A percentile compares a stretch with the other conserved stretches of the same genome.
Evolutionary conservation across 1,140 invertebrate genomes (phyloP).

Genomic region (fruit fly (Drosophila melanogaster)): DNA sequence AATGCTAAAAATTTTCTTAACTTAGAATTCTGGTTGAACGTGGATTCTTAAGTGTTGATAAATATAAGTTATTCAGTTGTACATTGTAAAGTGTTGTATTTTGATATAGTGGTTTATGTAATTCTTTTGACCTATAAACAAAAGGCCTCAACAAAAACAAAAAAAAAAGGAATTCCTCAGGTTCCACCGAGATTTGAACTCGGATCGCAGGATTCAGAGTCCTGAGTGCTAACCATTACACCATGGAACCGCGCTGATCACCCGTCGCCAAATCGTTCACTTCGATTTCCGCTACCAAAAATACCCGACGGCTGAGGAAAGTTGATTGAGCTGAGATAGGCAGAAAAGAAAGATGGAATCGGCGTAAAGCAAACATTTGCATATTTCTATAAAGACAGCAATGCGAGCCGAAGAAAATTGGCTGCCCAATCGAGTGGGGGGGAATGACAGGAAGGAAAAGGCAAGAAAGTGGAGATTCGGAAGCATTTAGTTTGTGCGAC

Average conservation of each 20-base stretch:
- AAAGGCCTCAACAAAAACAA: too few species aligned
- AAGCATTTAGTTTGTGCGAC: constrained; percentile 72
- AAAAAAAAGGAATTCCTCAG: constrained; percentile 68
- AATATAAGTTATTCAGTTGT: too few species aligned
- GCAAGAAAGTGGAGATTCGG: constrained; percentile 34
- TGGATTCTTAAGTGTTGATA: too few species aligned
- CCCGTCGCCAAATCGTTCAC: not conserved
- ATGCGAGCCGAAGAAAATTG: constrained; percentile 28
- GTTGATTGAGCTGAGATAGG: constrained; percentile 14
- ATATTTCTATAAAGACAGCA: constrained; percentile 32
- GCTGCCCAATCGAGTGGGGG: constrained; percentile 22
- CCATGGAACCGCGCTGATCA: constrained; percentile 88
- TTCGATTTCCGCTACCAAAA: constrained; percentile 23
- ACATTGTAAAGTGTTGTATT: too few species aligned
- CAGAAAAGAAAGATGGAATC: constrained; percentile 21
- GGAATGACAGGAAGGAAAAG: constrained; percentile 8
- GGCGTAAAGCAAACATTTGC: constrained; percentile 39
- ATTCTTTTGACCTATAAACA: not conserved
- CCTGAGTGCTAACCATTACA: constrained; percentile 96
- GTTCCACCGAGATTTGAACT: constrained; percentile 94
- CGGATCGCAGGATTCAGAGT: constrained; percentile 96
- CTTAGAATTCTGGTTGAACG: too few species aligned
- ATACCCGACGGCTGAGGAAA: constrained; percentile 5
- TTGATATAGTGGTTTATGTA: not conserved
- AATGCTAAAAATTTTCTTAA: too few species aligned